Conservation (phyloP, 1,140 invertebrate genomes). For the Battus philenor region DNA sequence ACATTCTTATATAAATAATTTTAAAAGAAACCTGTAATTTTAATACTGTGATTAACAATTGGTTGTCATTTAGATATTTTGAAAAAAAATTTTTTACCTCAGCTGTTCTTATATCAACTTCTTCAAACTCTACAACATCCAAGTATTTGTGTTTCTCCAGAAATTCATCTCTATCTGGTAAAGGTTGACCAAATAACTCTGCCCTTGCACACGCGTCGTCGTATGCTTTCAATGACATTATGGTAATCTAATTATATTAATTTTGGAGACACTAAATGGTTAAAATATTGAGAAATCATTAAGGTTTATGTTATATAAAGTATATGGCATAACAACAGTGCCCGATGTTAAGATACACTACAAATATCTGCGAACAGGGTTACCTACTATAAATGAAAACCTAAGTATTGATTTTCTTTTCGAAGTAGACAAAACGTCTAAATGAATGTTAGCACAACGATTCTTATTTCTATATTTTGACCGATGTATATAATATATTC, state of each 20-base stretch:
- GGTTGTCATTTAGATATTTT: no score
- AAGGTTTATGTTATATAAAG: slow-evolving; percentile 18
- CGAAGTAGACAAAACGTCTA: no score
- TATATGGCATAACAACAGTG: slow-evolving; percentile 13
- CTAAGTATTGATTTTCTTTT: slow-evolving; percentile 10
- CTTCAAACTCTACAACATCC: slow-evolving; percentile 63
- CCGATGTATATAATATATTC: no score
- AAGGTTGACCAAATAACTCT: slow-evolving; percentile 82
- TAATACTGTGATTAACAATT: no score
- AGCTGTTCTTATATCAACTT: slow-evolving; percentile 71
- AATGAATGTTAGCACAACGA: no score
- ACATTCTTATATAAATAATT: no score
- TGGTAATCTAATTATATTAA: slow-evolving; percentile 16
- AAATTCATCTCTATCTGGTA: slow-evolving; percentile 81
- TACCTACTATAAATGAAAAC: slow-evolving; percentile 1
- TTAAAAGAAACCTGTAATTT: no score
- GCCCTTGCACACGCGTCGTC: slow-evolving; percentile 84
- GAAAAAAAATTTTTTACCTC: no score
- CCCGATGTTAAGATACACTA: not conserved
- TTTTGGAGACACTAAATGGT: slow-evolving; percentile 2
- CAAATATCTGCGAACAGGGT: not conserved
- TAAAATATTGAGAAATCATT: slow-evolving; percentile 10
- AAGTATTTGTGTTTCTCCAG: slow-evolving; percentile 71
- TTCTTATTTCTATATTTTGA: no score
- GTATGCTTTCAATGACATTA: slow-evolving; percentile 79